Conservation (phyloP, 2,797 vertebrate species). For the Xyrichtys novacula region DNA sequence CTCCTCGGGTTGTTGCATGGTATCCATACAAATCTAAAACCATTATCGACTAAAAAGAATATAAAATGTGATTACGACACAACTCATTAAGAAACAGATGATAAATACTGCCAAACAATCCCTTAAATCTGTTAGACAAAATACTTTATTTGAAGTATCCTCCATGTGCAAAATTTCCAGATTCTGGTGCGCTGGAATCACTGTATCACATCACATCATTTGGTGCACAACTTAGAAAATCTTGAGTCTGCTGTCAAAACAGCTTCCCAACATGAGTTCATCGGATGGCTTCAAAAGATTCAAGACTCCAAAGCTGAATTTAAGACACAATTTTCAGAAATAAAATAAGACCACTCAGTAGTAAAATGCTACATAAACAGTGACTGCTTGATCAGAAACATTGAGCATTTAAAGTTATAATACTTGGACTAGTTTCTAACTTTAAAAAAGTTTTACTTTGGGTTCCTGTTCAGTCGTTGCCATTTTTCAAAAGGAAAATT, state of each 20-base stretch:
- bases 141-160: conserved; percentile 51
- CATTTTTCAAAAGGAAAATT: conserved; percentile 23
- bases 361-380: neutral
- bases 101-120: too few relatives aligned
- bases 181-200: conserved; percentile 1
- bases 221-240: neutral
- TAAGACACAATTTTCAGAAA: neutral
- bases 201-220: neutral
- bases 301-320: neutral
- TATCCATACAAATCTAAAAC: too few relatives aligned
- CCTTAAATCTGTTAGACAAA: neutral
- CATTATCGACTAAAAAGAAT: too few relatives aligned
- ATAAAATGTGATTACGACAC: too few relatives aligned
- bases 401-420: neutral
- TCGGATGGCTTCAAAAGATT: neutral
- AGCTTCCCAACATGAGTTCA: neutral
- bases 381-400: neutral
- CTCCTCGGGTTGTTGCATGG: too few relatives aligned
- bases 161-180: conserved; percentile 38
- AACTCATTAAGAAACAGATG: neutral
- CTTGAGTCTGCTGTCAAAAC: neutral
- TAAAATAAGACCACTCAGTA: neutral
- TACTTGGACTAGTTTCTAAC: neutral
- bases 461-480: neutral
- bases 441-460: neutral